Conservation (phyloP, 2,797 vertebrate species). For the Anguilla megastoma region DNA sequence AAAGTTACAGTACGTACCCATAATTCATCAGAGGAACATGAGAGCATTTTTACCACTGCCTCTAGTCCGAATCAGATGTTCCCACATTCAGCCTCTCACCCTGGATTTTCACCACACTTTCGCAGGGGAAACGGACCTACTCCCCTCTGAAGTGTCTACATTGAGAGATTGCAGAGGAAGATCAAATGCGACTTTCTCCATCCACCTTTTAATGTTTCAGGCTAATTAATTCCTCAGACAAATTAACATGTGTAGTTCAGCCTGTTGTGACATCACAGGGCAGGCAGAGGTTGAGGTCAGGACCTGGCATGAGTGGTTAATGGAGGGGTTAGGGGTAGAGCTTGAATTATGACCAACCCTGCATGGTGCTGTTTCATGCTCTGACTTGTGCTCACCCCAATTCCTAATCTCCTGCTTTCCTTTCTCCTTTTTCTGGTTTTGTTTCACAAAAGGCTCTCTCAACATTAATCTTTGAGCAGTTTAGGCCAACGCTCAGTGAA, state of each 20-base stretch:
- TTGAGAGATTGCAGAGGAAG: slow-evolving; percentile 6
- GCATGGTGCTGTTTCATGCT: not conserved
- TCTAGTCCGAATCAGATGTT: not conserved
- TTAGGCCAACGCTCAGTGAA: slow-evolving; percentile 49
- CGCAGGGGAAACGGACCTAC: not conserved
- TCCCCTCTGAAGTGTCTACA: not conserved
- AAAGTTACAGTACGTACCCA: not conserved
- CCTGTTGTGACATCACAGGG: not conserved
- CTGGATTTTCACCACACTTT: not conserved
- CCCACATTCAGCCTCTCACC: not conserved
- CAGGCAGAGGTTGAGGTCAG: not conserved
- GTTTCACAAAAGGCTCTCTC: slow-evolving; percentile 44
- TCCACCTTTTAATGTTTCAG: not conserved
- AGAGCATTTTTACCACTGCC: too few species aligned
- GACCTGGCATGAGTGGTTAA: not conserved
- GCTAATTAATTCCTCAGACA: not conserved
- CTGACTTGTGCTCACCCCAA: slow-evolving; percentile 23
- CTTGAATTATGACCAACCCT: not conserved
- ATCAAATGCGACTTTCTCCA: not conserved
- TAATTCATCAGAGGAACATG: not conserved
- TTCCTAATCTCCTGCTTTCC: slow-evolving; percentile 38
- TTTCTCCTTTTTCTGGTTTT: slow-evolving; percentile 38
- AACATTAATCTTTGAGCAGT: slow-evolving; percentile 53
- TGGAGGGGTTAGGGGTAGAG: not conserved
- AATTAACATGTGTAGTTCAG: not conserved